Evolutionary conservation across 2,797 vertebrate species (phyloP), one percentile per base, ranked within the genome.

Genomic region (Oreortyx pictus): DNA sequence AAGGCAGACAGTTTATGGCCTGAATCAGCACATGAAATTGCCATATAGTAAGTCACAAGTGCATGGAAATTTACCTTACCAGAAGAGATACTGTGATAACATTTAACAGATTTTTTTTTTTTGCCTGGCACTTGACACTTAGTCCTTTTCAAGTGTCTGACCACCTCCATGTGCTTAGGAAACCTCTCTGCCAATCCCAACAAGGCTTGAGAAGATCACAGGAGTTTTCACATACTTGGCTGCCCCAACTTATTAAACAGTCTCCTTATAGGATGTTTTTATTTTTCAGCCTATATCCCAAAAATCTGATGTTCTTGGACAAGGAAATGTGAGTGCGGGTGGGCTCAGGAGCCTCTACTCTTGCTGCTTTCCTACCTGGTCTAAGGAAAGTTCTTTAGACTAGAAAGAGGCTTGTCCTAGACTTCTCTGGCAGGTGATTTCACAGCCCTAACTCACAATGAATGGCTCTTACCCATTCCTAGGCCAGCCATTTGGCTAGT

Each of bases 201-300:
- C 92, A 96, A 96, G 78, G 43, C 37, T 35, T 86, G 70, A 92
- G 86, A 95, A 95, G 95, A 97, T 97, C 96, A 95, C 87, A 97
- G 90, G 92, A 92, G 80, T 92, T 93, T 96, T 95, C 88, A 82
- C 82, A 84, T 95, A 95, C 94, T 96, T 97, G 96, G 94, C 96
- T 79, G 35, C 92, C 82, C 80, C 72, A 64, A 29, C 71, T 90
- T 95, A 94, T 96, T 97, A 96, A 96, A 95, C 84, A 97, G 94
- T 89, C 95, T 97, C 94, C 94, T 96, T 95, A 86, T 94, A 97
- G 91, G 96, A 97, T 97, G 96, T 97, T 97, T 98, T 97, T 96
- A 92, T 97, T 97, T 97, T 97, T 96, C 87, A 96, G 75, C 64
- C 92, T 94, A 82, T 90, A 97, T 94, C 92, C 96, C 95, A 94